Evolutionary conservation across 2,113 vertebrate genomes (phyloP).

Genomic region (Paramormyrops kingsleyae): DNA sequence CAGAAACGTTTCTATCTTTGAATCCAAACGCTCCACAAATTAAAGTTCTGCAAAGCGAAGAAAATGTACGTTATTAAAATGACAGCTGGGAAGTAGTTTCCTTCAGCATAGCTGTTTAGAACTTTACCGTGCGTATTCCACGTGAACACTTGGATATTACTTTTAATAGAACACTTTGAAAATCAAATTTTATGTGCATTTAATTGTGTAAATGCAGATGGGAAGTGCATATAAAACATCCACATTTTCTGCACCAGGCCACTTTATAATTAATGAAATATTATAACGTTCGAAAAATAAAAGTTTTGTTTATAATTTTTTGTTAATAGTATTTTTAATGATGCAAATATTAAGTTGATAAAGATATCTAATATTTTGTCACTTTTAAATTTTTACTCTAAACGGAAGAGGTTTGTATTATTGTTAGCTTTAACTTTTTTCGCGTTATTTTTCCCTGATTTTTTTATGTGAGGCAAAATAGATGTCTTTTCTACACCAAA

Average conservation of each 20-base stretch:
- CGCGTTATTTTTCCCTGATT: not conserved
- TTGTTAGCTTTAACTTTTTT: not conserved
- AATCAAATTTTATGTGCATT: not conserved
- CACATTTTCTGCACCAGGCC: not conserved
- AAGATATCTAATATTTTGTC: not conserved
- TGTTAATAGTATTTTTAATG: not conserved
- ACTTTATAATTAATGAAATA: not conserved
- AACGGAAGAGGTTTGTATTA: not conserved
- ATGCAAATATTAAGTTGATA: not conserved
- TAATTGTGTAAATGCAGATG: not conserved
- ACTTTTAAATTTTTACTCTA: not conserved
- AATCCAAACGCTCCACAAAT: constrained; percentile 34
- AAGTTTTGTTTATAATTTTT: not conserved
- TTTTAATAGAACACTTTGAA: not conserved
- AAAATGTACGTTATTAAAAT: constrained; percentile 26
- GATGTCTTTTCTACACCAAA: not conserved
- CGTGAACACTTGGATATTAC: not conserved
- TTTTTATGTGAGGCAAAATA: not conserved
- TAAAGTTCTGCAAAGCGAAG: constrained; percentile 32
- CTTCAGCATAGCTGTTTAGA: constrained; percentile 12
- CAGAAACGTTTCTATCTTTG: constrained; percentile 32
- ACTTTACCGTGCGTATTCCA: not conserved
- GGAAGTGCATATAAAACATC: not conserved
- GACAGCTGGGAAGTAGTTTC: constrained; percentile 22
- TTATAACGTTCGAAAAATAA: not conserved